Evolutionary conservation across 37 sponge, comb jelly and placozoan genomes (phyloP).

Genomic region (Eunapius fragilis): DNA sequence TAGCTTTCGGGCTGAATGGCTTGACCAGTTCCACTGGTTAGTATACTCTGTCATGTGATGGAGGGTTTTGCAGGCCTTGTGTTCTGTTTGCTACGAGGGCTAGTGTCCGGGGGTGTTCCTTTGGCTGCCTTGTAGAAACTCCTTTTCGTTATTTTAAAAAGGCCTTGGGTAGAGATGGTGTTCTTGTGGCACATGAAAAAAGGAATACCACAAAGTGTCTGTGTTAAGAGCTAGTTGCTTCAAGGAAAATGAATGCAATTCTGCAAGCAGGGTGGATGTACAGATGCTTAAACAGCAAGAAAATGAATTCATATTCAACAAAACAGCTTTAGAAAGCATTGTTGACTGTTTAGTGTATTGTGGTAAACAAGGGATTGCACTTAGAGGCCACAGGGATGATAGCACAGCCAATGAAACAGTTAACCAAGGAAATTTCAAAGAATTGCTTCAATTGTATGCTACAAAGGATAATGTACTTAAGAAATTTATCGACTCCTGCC

Average conservation of each 20-base stretch:
- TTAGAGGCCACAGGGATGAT: neutral
- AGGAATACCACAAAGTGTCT: neutral
- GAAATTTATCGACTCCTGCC: neutral
- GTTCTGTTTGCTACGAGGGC: neutral
- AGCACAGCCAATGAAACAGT: neutral
- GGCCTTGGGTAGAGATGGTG: neutral
- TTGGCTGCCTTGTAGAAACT: neutral
- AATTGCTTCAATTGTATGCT: neutral
- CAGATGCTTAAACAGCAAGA: too few relatives aligned
- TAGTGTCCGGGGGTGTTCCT: neutral
- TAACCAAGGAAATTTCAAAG: neutral
- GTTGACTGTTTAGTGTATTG: neutral
- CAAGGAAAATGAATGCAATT: neutral
- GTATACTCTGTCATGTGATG: neutral
- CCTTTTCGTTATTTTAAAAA: neutral
- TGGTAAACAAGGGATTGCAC: neutral
- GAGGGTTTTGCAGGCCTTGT: neutral
- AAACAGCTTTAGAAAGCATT: neutral
- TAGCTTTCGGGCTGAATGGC: too few relatives aligned
- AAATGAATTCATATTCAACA: neutral
- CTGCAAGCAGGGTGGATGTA: neutral
- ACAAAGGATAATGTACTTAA: neutral
- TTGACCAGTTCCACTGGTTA: too few relatives aligned
- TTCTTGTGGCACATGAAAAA: neutral
- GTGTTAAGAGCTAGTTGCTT: neutral